Percentiles rank a stretch among this genome's conserved stretches.
Evolutionary conservation across 2,113 vertebrate species (phyloP).

Genomic region (Coregonus clupeaformis): DNA sequence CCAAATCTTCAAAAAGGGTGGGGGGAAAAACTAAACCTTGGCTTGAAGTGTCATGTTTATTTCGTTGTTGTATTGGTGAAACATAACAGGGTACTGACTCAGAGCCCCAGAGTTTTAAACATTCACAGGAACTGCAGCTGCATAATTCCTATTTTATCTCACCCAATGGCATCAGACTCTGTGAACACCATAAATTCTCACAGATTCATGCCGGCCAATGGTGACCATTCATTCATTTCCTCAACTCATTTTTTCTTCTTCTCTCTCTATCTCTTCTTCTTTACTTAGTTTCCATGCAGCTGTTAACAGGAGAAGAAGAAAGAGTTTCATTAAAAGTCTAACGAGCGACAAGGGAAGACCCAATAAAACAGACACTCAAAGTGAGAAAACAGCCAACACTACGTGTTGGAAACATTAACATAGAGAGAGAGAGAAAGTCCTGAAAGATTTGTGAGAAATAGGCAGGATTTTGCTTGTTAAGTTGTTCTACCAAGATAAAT

Average conservation of each 20-base stretch:
- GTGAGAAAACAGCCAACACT: conserved; percentile 40
- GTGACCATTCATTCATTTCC: conserved; percentile 19
- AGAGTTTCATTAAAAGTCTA: conserved; percentile 56
- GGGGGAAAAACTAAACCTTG: conserved; percentile 32
- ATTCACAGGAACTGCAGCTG: conserved; percentile 56
- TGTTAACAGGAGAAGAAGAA: conserved; percentile 55
- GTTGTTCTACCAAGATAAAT: conserved; percentile 31
- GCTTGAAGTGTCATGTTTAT: conserved; percentile 34
- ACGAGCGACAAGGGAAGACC: conserved; percentile 34
- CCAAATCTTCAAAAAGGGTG: conserved; percentile 8
- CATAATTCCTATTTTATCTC: conserved; percentile 60
- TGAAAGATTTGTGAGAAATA: conserved; percentile 33
- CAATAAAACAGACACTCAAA: conserved; percentile 50
- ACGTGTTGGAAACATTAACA: conserved; percentile 21
- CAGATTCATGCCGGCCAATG: no score
- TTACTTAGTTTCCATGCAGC: conserved; percentile 62
- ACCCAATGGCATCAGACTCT: conserved; percentile 46
- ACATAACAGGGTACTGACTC: conserved; percentile 40
- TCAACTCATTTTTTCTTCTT: neutral
- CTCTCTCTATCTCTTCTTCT: conserved; percentile 10
- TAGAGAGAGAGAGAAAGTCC: conserved; percentile 14
- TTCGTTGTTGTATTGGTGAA: conserved; percentile 44
- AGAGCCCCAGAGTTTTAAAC: conserved; percentile 39
- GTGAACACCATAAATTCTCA: conserved; percentile 44
- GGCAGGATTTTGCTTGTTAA: no score